Evolutionary conservation across 2,113 vertebrate species (phyloP).

Genomic region (Chitala chitala): DNA sequence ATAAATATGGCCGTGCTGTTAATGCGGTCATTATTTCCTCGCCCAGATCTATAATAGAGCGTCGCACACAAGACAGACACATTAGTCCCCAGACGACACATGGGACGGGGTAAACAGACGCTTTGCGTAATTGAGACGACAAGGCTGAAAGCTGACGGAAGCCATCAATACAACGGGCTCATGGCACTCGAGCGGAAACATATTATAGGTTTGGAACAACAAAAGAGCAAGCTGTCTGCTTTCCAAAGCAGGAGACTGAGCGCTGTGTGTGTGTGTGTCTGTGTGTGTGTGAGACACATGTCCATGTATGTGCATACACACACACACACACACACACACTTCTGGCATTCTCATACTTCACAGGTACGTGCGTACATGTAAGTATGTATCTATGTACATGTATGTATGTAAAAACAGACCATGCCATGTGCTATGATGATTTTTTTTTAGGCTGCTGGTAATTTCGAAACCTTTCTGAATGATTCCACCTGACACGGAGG

Average conservation of each 20-base stretch:
- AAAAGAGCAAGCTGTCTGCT: neutral
- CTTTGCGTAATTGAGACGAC: neutral
- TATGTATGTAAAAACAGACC: too few relatives aligned
- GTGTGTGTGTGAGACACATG: neutral
- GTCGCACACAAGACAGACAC: neutral
- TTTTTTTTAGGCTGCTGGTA: too few relatives aligned
- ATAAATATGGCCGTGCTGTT: slow-evolving; percentile 2
- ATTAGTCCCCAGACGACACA: neutral
- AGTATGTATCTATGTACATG: neutral
- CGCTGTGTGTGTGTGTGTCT: neutral
- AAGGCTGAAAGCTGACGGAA: neutral
- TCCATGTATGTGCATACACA: too few relatives aligned
- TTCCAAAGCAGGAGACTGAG: neutral
- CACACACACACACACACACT: neutral
- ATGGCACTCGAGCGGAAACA: neutral
- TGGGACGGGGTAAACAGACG: neutral
- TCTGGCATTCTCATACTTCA: too few relatives aligned
- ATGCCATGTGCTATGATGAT: too few relatives aligned
- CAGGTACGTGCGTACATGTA: too few relatives aligned
- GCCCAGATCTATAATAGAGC: neutral
- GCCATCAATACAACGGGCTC: neutral
- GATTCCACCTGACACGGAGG: too few relatives aligned
- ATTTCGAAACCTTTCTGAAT: too few relatives aligned
- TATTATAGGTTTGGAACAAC: neutral
- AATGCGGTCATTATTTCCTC: neutral